Evolutionary conservation across 53 echinoderm and acorn worm genomes (phyloP).

Genomic region (Patiria pectinifera): DNA sequence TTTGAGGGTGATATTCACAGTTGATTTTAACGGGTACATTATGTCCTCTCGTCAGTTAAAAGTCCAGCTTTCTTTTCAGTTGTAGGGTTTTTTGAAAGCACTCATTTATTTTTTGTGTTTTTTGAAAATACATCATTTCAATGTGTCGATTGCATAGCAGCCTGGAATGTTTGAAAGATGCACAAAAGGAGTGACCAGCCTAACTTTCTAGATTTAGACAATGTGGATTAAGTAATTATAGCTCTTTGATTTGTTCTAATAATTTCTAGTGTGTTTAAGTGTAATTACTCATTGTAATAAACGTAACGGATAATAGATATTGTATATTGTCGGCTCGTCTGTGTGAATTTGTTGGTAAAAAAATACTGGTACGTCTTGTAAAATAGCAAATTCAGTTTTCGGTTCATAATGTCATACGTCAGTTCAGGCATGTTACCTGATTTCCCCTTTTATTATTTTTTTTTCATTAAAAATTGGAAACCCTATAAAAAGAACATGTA

Average conservation of each 20-base stretch:
- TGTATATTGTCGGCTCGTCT: neutral
- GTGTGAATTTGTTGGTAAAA: neutral
- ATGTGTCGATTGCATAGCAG: neutral
- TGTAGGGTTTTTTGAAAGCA: neutral
- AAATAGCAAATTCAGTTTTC: neutral
- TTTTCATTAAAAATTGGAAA: too few relatives aligned
- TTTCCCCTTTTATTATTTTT: too few relatives aligned
- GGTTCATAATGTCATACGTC: neutral
- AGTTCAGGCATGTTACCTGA: too few relatives aligned
- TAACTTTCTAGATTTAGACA: conserved; percentile 5
- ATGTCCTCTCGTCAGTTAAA: neutral
- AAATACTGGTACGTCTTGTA: neutral
- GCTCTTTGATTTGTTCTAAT: conserved; percentile 45
- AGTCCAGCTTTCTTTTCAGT: neutral
- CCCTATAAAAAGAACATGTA: too few relatives aligned
- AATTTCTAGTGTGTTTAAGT: conserved; percentile 57
- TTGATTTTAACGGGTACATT: neutral
- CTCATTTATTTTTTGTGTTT: neutral
- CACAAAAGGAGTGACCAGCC: neutral
- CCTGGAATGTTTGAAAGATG: neutral
- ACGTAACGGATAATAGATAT: conserved; percentile 45
- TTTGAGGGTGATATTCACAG: neutral
- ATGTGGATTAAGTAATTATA: conserved; percentile 6
- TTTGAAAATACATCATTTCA: neutral
- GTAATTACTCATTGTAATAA: conserved; percentile 57